Percentiles rank a stretch among this genome's conserved stretches.
Conservation (phyloP, 53 echinoderm and acorn worm species). For the Apostichopus leukothele region DNA sequence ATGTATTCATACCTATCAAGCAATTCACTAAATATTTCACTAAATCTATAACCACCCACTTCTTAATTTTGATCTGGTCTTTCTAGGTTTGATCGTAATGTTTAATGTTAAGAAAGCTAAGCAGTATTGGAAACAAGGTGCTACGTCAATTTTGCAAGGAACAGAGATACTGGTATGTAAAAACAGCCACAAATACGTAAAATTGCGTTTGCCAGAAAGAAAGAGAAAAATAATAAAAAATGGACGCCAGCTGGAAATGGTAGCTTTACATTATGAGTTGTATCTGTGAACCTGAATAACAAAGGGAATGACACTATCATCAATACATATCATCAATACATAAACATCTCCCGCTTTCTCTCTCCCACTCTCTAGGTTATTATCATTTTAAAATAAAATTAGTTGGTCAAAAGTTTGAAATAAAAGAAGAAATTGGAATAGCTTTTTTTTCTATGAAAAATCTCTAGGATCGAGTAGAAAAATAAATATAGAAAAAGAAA, state of each 20-base stretch:
- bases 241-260: background rate
- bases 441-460: background rate
- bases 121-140: background rate
- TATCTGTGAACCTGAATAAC: background rate
- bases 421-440: background rate
- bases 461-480: slow-evolving; percentile 10
- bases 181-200: background rate
- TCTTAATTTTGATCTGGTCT: no score
- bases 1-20: no score
- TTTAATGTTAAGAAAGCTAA: no score
- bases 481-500: background rate
- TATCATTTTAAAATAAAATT: background rate
- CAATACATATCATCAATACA: background rate
- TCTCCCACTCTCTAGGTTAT: background rate
- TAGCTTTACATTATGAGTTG: background rate
- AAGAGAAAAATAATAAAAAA: background rate
- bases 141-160: background rate
- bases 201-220: background rate
- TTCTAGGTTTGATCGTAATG: no score
- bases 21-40: no score
- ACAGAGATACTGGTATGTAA: background rate
- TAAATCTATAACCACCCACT: no score
- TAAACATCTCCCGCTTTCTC: background rate
- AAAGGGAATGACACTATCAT: background rate
- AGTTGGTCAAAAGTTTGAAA: background rate